Conservation (phyloP, 2,797 vertebrate genomes). For the Enteromius viviparus region DNA sequence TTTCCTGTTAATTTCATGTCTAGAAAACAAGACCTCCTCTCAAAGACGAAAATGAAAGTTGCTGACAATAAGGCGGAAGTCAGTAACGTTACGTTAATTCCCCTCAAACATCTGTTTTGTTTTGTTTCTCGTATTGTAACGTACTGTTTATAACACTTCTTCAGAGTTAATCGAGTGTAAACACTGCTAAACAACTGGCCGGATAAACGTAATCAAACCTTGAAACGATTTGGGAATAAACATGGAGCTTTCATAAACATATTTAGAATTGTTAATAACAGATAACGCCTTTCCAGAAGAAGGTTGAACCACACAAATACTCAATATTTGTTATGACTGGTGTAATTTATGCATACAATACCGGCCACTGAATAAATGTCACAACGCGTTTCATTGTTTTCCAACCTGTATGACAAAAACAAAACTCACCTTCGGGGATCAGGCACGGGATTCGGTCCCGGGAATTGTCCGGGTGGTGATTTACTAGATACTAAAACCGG, state of each 20-base stretch:
- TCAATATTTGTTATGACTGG: background rate
- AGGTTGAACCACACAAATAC: background rate
- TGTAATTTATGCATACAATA: background rate
- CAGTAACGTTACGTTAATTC: background rate
- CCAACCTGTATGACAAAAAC: background rate
- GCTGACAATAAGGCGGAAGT: constrained; percentile 41
- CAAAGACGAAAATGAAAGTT: constrained; percentile 55
- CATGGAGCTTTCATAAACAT: background rate
- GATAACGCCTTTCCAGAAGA: background rate
- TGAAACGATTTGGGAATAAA: background rate
- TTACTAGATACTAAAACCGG: constrained; percentile 42
- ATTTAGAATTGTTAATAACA: background rate
- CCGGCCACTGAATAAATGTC: background rate
- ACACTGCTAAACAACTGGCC: background rate
- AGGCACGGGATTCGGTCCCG: constrained; percentile 57
- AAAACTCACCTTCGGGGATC: constrained; percentile 73
- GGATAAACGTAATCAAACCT: background rate
- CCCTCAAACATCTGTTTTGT: background rate
- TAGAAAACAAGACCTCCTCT: background rate
- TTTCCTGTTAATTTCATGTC: background rate
- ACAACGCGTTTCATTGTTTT: background rate
- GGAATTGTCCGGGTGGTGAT: constrained; percentile 61
- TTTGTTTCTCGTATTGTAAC: background rate
- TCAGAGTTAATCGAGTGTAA: background rate
- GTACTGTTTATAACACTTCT: background rate